phyloP scores from a whole-genome alignment of 1,140 invertebrate genomes.

The Aphis gossypii region DNA sequence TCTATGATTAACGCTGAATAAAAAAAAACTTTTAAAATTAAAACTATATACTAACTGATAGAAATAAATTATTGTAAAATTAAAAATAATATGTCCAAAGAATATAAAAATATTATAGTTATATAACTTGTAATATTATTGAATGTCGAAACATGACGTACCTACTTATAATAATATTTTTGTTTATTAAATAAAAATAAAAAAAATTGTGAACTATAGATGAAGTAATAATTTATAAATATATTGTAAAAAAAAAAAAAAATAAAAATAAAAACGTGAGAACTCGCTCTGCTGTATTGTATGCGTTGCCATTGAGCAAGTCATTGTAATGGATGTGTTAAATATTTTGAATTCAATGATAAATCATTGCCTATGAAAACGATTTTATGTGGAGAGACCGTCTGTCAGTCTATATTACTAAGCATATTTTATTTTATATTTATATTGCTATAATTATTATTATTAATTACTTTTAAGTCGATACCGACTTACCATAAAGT shows the following conservation, averaged over 20 bases:
- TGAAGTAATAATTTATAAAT: not conserved
- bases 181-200: not conserved
- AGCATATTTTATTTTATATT: not conserved
- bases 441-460: not conserved
- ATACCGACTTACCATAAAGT: no score
- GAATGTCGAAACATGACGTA: not conserved
- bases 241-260: not conserved
- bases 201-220: not conserved
- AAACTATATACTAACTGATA: no score
- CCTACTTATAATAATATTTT: not conserved
- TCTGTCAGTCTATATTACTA: not conserved
- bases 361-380: not conserved
- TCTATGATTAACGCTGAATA: not conserved
- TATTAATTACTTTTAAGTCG: no score
- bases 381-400: not conserved
- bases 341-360: not conserved
- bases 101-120: not conserved
- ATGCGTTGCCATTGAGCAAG: not conserved
- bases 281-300: not conserved
- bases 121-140: not conserved
- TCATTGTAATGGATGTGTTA: not conserved
- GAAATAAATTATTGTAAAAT: not conserved
- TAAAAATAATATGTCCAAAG: not conserved
- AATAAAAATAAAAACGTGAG: not conserved
- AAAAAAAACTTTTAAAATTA: not conserved